phyloP scores from a whole-genome alignment of 2,888 invertebrate genomes.

The Cotesia congregata region DNA sequence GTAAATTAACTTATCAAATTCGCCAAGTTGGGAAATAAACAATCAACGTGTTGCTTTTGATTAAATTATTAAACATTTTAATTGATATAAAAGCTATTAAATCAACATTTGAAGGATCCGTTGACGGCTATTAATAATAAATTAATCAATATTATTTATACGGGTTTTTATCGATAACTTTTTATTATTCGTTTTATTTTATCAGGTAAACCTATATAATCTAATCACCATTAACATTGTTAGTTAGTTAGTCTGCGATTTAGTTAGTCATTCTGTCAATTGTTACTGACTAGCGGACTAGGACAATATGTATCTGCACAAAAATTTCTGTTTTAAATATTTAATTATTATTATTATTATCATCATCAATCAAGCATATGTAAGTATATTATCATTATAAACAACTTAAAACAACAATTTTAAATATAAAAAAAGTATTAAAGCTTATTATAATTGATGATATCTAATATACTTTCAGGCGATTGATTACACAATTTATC shows the following conservation, averaged over 20 bases:
- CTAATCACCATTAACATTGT: background rate
- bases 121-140: conserved; percentile 33
- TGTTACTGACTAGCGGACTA: background rate
- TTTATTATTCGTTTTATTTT: background rate
- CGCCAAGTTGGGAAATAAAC: background rate
- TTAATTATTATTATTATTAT: background rate
- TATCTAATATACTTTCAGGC: background rate
- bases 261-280: background rate
- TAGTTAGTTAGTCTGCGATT: background rate
- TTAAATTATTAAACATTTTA: background rate
- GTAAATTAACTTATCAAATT: too few species aligned
- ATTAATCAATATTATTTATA: conserved; percentile 17
- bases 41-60: background rate
- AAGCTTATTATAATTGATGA: too few species aligned
- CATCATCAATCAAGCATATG: background rate
- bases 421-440: too few species aligned
- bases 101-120: conserved; percentile 16
- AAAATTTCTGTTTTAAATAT: too few species aligned
- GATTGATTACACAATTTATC: background rate
- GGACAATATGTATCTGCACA: too few species aligned
- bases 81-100: conserved; percentile 1
- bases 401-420: too few species aligned
- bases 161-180: background rate
- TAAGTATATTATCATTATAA: too few species aligned
- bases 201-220: background rate